phyloP scores from a whole-genome alignment of 2,797 vertebrate genomes.

The Babyrousa celebensis region DNA sequence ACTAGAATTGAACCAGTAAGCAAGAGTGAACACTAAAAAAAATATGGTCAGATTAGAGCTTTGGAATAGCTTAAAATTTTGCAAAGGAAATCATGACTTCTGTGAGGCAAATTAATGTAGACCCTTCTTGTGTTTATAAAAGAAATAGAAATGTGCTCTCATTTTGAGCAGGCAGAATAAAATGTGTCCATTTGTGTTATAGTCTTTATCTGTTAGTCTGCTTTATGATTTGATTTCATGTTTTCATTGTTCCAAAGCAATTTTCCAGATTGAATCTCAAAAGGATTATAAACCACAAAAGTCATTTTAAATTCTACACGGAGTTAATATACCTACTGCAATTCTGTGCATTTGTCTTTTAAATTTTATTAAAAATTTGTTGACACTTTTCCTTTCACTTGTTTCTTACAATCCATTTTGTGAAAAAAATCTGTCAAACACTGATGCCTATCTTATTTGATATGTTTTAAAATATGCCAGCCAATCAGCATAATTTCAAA shows the following conservation, averaged over 20 bases:
- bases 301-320: slow-evolving; percentile 81
- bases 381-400: slow-evolving; percentile 78
- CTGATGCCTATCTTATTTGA: slow-evolving; percentile 18
- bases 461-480: slow-evolving; percentile 73
- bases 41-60: slow-evolving; percentile 47
- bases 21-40: slow-evolving; percentile 46
- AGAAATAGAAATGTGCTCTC: slow-evolving; percentile 60
- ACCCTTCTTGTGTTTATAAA: slow-evolving; percentile 74
- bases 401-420: slow-evolving; percentile 41
- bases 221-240: slow-evolving; percentile 82
- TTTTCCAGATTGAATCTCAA: slow-evolving; percentile 85
- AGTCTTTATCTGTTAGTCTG: slow-evolving; percentile 78
- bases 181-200: slow-evolving; percentile 72
- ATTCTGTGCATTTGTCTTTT: slow-evolving; percentile 78
- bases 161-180: slow-evolving; percentile 78
- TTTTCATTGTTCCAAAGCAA: slow-evolving; percentile 85
- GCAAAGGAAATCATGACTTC: slow-evolving; percentile 70
- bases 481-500: slow-evolving; percentile 48
- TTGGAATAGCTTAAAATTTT: slow-evolving; percentile 73
- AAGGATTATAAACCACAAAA: slow-evolving; percentile 85
- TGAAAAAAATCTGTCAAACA: slow-evolving; percentile 58
- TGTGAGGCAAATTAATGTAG: slow-evolving; percentile 79
- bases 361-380: slow-evolving; percentile 81
- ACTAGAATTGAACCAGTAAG: slow-evolving; percentile 60
- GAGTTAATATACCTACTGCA: slow-evolving; percentile 32